Conservation (phyloP, 2,888 invertebrate genomes). For the Oithona nana region DNA sequence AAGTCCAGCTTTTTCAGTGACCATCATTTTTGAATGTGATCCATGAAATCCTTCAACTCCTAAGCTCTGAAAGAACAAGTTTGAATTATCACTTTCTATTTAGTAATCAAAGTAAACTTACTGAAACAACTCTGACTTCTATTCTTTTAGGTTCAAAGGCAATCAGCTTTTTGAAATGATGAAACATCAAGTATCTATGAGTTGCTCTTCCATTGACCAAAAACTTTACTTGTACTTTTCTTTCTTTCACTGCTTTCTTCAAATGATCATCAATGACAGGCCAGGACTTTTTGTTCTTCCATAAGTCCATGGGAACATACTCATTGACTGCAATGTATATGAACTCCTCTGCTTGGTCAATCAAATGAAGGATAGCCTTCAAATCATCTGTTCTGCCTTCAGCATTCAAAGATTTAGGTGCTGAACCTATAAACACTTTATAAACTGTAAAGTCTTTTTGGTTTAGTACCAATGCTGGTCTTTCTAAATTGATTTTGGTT, state of each 20-base stretch:
- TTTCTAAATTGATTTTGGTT: not conserved
- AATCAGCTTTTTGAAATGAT: not conserved
- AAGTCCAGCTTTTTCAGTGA: not conserved
- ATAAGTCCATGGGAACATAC: not conserved
- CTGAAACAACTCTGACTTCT: not conserved
- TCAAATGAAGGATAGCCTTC: not conserved
- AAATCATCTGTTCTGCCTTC: not conserved
- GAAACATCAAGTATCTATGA: not conserved
- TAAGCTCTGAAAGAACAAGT: no score
- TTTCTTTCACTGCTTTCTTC: not conserved
- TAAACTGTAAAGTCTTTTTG: not conserved
- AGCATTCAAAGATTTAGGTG: not conserved
- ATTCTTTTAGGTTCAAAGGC: not conserved
- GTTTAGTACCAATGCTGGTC: not conserved
- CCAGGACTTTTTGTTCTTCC: not conserved
- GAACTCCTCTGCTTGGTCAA: not conserved
- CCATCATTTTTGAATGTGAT: not conserved
- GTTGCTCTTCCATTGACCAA: not conserved
- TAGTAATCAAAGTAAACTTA: not conserved
- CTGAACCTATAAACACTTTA: not conserved
- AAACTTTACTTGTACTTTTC: not conserved
- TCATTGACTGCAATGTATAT: not conserved
- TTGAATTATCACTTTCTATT: no score
- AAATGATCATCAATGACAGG: not conserved
- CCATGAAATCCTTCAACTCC: not conserved